phyloP scores from a whole-genome alignment of 1,140 invertebrate genomes.

The Drosophila simulans region DNA sequence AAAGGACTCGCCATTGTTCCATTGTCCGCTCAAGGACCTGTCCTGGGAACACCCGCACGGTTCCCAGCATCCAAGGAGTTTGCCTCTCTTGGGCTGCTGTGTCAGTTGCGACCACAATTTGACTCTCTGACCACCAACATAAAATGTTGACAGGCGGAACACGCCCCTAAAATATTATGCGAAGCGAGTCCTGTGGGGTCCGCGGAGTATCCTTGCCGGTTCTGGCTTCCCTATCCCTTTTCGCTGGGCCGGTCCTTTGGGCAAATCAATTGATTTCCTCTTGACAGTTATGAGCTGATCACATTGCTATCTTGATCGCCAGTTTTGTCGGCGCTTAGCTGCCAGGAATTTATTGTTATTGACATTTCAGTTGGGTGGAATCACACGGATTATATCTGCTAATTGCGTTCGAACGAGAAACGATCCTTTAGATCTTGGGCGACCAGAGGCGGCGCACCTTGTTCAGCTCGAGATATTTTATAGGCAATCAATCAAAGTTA shows the following conservation, averaged over 20 bases:
- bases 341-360: slow-evolving; percentile 80
- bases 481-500: slow-evolving; percentile 35
- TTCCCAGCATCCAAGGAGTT: slow-evolving; percentile 55
- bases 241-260: slow-evolving; percentile 23
- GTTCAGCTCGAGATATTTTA: slow-evolving; percentile 34
- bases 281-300: slow-evolving; percentile 80
- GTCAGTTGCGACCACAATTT: slow-evolving; percentile 70
- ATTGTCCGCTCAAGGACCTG: slow-evolving; percentile 64
- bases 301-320: slow-evolving; percentile 58
- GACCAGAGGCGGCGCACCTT: slow-evolving; percentile 45
- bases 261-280: slow-evolving; percentile 69
- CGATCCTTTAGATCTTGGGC: slow-evolving; percentile 28
- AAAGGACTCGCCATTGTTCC: slow-evolving; percentile 69
- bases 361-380: slow-evolving; percentile 74
- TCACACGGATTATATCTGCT: slow-evolving; percentile 82
- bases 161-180: slow-evolving; percentile 83
- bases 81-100: slow-evolving; percentile 41
- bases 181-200: slow-evolving; percentile 70
- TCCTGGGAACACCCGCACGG: slow-evolving; percentile 69
- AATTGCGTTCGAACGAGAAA: slow-evolving; percentile 47
- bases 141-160: slow-evolving; percentile 83
- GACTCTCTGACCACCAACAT: slow-evolving; percentile 78
- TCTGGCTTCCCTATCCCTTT: slow-evolving; percentile 3
- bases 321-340: slow-evolving; percentile 26
- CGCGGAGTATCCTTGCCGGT: slow-evolving; percentile 13